Percentiles rank a stretch among this genome's conserved stretches.
Conservation (phyloP, 2,113 vertebrate species). For the Cichladusa arquata region DNA sequence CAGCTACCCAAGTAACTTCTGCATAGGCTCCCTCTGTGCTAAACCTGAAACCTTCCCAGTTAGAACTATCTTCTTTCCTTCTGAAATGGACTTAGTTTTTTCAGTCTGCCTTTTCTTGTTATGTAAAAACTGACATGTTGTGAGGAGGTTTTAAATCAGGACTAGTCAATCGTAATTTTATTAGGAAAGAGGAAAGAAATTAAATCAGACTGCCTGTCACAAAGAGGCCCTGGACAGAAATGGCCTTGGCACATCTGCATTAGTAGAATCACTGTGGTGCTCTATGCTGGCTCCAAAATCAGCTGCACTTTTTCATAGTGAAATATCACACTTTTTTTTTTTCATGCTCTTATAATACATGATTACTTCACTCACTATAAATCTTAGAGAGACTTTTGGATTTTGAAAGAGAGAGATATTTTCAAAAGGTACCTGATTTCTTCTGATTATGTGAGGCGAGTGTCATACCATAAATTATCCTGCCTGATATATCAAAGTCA, state of each 20-base stretch:
- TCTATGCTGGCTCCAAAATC: not conserved
- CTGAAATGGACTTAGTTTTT: not conserved
- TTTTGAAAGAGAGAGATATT: not conserved
- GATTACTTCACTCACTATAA: not conserved
- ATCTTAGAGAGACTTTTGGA: not conserved
- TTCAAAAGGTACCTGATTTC: not conserved
- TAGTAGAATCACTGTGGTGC: not conserved
- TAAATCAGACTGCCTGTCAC: not conserved
- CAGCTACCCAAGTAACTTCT: not conserved
- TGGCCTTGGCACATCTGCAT: not conserved
- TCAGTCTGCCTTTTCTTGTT: not conserved
- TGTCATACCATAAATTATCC: constrained; percentile 6
- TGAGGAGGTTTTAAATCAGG: not conserved
- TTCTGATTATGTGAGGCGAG: not conserved
- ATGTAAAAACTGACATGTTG: not conserved
- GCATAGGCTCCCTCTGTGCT: not conserved
- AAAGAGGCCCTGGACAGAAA: not conserved
- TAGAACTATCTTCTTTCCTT: not conserved
- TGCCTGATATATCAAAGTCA: constrained; percentile 39
- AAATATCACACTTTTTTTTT: not conserved
- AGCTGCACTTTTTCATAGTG: not conserved
- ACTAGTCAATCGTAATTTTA: not conserved
- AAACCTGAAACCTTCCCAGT: not conserved
- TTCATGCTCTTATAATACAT: not conserved
- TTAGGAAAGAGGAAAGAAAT: not conserved